Conservation (phyloP, 2,797 vertebrate genomes). For the Pygocentrus nattereri region DNA sequence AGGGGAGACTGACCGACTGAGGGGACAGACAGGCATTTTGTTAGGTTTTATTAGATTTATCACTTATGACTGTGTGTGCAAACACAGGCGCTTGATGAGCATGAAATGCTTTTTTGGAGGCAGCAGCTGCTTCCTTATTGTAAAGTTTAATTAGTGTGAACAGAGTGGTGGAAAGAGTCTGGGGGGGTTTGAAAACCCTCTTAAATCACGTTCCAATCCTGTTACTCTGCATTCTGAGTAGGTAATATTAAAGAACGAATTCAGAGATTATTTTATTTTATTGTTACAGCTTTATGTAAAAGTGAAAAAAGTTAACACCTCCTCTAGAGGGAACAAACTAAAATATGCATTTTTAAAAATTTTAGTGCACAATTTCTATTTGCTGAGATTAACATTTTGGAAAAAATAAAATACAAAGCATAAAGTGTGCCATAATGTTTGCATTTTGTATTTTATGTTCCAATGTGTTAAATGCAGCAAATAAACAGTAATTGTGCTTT, state of each 20-base stretch:
- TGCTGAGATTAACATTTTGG: neutral
- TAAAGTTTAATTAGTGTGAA: conserved; percentile 3
- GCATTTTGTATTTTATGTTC: no score
- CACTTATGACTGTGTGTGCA: conserved; percentile 45
- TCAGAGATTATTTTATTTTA: conserved; percentile 1
- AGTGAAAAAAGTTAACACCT: no score
- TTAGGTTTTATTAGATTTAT: conserved; percentile 49
- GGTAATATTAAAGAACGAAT: neutral
- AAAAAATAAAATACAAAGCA: no score
- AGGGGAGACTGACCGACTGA: neutral
- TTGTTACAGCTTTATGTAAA: neutral
- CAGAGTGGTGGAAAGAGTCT: neutral
- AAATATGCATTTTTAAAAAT: no score
- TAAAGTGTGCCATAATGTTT: no score
- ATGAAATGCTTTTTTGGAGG: conserved; percentile 40
- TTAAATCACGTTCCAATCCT: neutral
- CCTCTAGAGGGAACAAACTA: no score
- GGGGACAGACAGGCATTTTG: conserved; percentile 11
- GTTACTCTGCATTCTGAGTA: neutral
- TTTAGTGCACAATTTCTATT: neutral
- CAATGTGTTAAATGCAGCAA: no score
- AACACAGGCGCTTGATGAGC: conserved; percentile 44
- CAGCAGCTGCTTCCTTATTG: conserved; percentile 38
- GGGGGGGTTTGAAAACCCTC: neutral
- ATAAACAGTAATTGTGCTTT: no score